Conservation (phyloP, 2,113 vertebrate genomes). For the Cranoglanis bouderius region DNA sequence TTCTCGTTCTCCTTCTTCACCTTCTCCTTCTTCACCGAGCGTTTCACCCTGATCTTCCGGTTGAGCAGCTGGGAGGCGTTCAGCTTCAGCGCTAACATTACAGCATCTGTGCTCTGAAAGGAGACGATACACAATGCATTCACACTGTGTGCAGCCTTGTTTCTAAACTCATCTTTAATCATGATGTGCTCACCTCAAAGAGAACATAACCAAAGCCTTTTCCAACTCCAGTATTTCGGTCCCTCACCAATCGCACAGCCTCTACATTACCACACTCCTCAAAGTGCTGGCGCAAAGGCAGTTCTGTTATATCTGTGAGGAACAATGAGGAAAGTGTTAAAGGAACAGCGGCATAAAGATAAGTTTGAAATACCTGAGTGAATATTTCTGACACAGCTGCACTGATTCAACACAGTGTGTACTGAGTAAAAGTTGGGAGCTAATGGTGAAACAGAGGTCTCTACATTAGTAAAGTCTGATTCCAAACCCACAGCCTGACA, state of each 20-base stretch:
- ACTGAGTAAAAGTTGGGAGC: not conserved
- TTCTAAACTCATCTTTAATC: not conserved
- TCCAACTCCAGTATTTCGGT: constrained; percentile 80
- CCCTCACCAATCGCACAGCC: constrained; percentile 84
- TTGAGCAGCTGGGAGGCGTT: constrained; percentile 80
- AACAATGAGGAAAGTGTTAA: constrained; percentile 15
- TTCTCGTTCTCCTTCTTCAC: not conserved
- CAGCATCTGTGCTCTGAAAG: constrained; percentile 81
- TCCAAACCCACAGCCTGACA: not conserved
- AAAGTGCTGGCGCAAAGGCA: constrained; percentile 80
- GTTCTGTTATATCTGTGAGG: constrained; percentile 77
- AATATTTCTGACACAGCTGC: not conserved
- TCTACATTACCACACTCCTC: constrained; percentile 78
- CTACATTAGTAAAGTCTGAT: not conserved
- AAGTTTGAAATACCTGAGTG: not conserved
- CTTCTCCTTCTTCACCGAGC: constrained; percentile 73
- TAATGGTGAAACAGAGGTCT: not conserved
- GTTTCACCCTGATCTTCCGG: constrained; percentile 83
- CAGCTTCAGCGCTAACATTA: constrained; percentile 88
- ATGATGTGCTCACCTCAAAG: constrained; percentile 77
- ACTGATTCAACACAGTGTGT: not conserved
- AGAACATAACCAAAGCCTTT: constrained; percentile 95
- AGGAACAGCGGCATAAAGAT: not conserved
- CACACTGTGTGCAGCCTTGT: not conserved
- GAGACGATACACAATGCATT: not conserved